Evolutionary conservation across 1,140 invertebrate species (phyloP).

Genomic region (Chironomus striatipennis): DNA sequence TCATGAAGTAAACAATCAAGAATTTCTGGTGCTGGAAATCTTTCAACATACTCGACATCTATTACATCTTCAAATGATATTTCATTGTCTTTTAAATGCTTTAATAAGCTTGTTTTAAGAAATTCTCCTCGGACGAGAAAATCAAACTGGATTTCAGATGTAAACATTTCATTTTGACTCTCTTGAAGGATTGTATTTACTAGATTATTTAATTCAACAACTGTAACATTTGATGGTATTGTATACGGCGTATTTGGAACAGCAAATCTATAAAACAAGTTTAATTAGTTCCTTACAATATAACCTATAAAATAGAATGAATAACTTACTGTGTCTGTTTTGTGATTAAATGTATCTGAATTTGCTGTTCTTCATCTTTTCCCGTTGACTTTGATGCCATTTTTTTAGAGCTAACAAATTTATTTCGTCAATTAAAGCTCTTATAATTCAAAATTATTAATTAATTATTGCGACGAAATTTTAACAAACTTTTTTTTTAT

Average conservation of each 20-base stretch:
- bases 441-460: too few species aligned
- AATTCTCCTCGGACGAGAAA: slow-evolving; percentile 78
- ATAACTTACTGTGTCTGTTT: slow-evolving; percentile 68
- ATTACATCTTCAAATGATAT: slow-evolving; percentile 68
- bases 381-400: background rate
- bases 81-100: slow-evolving; percentile 59
- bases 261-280: slow-evolving; percentile 61
- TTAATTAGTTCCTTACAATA: slow-evolving; percentile 23
- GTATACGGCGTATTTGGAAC: slow-evolving; percentile 77
- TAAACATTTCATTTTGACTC: slow-evolving; percentile 36
- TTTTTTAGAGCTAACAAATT: background rate
- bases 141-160: slow-evolving; percentile 65
- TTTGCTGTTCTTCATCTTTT: slow-evolving; percentile 41
- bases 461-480: too few species aligned
- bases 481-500: too few species aligned
- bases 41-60: slow-evolving; percentile 83
- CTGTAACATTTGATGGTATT: slow-evolving; percentile 58
- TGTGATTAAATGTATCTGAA: slow-evolving; percentile 69
- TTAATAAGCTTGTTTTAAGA: slow-evolving; percentile 51
- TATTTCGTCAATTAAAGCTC: background rate
- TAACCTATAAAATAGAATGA: slow-evolving; percentile 17
- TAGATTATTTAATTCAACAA: slow-evolving; percentile 64
- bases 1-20: slow-evolving; percentile 86
- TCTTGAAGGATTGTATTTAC: slow-evolving; percentile 73
- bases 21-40: slow-evolving; percentile 78